A percentile compares a stretch with the other conserved stretches of the same genome.
These are phyloP conservation scores for Corydoras sp. DNA, from an alignment of 2,113 vertebrate species.

Conservation along the genomic window DNA sequence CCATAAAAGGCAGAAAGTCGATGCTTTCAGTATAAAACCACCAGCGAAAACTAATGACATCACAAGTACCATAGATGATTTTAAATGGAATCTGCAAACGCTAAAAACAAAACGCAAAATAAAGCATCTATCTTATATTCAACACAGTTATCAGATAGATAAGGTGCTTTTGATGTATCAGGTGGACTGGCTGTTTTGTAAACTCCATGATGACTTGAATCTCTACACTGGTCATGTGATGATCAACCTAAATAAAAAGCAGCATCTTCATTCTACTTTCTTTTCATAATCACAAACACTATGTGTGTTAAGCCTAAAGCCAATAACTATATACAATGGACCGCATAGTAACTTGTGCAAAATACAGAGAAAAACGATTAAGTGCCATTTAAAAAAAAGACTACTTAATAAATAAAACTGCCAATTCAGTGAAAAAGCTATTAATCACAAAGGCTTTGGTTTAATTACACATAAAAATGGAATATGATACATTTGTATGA, in stretches of 20 bases:
- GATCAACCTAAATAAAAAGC: slow-evolving; percentile 19
- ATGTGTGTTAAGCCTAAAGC: background rate
- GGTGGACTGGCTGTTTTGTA: slow-evolving; percentile 18
- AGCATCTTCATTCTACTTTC: slow-evolving; percentile 5
- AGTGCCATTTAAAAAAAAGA: slow-evolving; percentile 44
- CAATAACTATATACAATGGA: slow-evolving; percentile 12
- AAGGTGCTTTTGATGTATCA: slow-evolving; percentile 11
- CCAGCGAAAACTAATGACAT: too few species aligned
- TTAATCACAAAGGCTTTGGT: slow-evolving; percentile 32
- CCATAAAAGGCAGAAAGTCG: too few species aligned
- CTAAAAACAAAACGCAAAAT: background rate
- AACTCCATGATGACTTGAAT: background rate
- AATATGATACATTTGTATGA: slow-evolving; percentile 26
- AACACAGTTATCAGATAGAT: background rate
- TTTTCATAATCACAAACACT: background rate
- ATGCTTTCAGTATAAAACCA: too few species aligned
- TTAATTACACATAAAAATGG: slow-evolving; percentile 27
- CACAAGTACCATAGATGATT: too few species aligned
- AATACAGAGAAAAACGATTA: slow-evolving; percentile 50
- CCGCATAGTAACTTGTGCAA: slow-evolving; percentile 59
- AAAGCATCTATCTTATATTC: background rate
- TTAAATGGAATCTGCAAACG: too few species aligned
- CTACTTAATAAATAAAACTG: slow-evolving; percentile 64
- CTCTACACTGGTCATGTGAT: slow-evolving; percentile 5
- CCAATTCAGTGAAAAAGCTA: slow-evolving; percentile 34